phyloP scores from a whole-genome alignment of 2,113 vertebrate genomes.

The Potamarius usumacintae region DNA sequence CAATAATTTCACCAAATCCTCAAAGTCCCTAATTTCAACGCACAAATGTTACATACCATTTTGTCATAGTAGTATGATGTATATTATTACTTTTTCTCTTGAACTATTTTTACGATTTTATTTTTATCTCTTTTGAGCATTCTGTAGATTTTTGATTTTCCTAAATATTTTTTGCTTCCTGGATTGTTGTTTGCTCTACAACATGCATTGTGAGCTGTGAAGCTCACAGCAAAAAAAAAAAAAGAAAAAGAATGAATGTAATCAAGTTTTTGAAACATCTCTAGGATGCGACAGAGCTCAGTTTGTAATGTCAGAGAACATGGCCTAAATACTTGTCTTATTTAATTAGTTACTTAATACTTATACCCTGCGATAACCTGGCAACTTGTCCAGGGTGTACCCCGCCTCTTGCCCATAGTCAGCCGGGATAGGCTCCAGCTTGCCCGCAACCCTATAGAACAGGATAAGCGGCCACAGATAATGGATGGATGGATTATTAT shows the following conservation, averaged over 20 bases:
- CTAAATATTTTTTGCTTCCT: too few species aligned
- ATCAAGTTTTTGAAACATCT: not conserved
- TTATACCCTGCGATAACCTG: too few species aligned
- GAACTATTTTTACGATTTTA: not conserved
- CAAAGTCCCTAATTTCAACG: not conserved
- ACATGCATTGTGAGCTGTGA: not conserved
- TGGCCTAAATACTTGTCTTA: not conserved
- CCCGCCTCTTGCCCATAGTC: too few species aligned
- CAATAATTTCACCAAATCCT: not conserved
- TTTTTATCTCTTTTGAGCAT: not conserved
- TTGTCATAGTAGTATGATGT: not conserved
- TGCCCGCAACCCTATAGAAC: too few species aligned
- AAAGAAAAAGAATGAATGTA: too few species aligned
- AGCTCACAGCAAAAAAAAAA: too few species aligned
- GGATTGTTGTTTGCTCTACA: too few species aligned
- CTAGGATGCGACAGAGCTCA: not conserved
- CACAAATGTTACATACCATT: not conserved
- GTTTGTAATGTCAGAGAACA: not conserved
- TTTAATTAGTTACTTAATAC: not conserved
- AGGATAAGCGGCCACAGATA: too few species aligned
- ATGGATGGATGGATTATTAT: not conserved
- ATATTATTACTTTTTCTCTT: not conserved
- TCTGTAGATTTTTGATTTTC: too few species aligned
- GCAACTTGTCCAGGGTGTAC: too few species aligned
- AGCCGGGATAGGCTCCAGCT: too few species aligned